phyloP scores from a whole-genome alignment of 2,888 invertebrate genomes.

The Theretra japonica region DNA sequence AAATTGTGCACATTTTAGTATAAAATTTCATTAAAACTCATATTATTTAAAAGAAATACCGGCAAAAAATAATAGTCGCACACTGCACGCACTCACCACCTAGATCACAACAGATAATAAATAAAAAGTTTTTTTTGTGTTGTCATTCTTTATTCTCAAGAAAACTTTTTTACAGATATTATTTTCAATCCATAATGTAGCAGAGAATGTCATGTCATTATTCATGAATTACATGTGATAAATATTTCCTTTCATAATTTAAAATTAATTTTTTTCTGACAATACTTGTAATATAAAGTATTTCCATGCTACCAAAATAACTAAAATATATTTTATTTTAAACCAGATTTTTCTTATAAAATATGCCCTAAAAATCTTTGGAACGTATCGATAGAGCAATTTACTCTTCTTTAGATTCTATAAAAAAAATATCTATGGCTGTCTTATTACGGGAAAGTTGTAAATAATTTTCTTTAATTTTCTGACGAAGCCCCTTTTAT shows the following conservation, averaged over 20 bases:
- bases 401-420: slow-evolving; percentile 5
- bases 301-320: background rate
- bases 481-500: slow-evolving; percentile 54
- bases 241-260: too few species aligned
- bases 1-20: background rate
- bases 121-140: background rate
- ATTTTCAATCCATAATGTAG: background rate
- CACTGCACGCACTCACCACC: background rate
- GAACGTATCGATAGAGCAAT: slow-evolving; percentile 25
- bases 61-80: background rate
- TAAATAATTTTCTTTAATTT: slow-evolving; percentile 77
- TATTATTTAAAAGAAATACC: slow-evolving; percentile 10
- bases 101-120: background rate
- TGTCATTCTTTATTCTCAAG: background rate
- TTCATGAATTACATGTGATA: background rate
- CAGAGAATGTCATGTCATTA: background rate
- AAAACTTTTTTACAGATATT: background rate
- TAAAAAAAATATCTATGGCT: slow-evolving; percentile 31
- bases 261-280: too few species aligned
- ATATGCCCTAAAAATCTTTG: background rate
- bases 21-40: background rate
- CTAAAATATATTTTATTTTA: background rate
- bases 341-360: background rate
- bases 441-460: slow-evolving; percentile 76
- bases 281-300: background rate